Percentiles rank a stretch among this genome's conserved stretches.
These are phyloP conservation scores for Thalassaphorura encarpata DNA, from an alignment of 1,140 invertebrate species.

Conservation along the genomic window DNA sequence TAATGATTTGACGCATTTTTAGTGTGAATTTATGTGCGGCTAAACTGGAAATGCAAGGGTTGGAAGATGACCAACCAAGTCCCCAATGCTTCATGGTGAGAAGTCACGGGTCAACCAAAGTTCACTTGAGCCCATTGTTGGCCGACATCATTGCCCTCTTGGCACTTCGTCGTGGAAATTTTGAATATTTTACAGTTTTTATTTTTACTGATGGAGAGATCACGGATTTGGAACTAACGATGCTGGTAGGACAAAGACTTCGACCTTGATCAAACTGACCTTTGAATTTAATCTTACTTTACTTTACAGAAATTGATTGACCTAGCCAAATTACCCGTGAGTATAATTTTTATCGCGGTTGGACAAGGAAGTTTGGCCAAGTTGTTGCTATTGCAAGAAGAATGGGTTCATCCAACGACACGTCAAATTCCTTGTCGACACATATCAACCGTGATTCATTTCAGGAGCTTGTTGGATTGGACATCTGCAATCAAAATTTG, in stretches of 20 bases:
- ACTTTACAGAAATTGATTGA: conserved; percentile 13
- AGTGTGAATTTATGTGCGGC: not conserved
- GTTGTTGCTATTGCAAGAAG: conserved; percentile 8
- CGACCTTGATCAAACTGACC: too few relatives aligned
- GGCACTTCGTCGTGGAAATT: not conserved
- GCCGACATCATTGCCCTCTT: conserved; percentile 1
- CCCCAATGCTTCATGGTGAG: not conserved
- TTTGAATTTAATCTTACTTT: too few relatives aligned
- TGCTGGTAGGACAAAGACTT: not conserved
- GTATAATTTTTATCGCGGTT: conserved; percentile 20
- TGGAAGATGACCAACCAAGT: not conserved
- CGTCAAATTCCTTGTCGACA: conserved; percentile 13
- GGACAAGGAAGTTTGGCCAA: conserved; percentile 15
- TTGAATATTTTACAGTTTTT: conserved; percentile 1
- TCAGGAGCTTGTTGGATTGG: conserved; percentile 24
- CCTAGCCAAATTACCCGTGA: conserved; percentile 19
- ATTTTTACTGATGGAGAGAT: conserved; percentile 7
- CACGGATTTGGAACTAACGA: conserved; percentile 4
- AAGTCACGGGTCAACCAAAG: not conserved
- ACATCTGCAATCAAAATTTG: conserved; percentile 11
- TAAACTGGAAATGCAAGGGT: not conserved
- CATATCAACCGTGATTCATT: conserved; percentile 18
- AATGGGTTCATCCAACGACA: conserved; percentile 13
- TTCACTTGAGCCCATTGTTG: not conserved
- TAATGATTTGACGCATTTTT: not conserved